phyloP scores from a whole-genome alignment of 2,797 vertebrate genomes.

The Scarus forsteni region DNA sequence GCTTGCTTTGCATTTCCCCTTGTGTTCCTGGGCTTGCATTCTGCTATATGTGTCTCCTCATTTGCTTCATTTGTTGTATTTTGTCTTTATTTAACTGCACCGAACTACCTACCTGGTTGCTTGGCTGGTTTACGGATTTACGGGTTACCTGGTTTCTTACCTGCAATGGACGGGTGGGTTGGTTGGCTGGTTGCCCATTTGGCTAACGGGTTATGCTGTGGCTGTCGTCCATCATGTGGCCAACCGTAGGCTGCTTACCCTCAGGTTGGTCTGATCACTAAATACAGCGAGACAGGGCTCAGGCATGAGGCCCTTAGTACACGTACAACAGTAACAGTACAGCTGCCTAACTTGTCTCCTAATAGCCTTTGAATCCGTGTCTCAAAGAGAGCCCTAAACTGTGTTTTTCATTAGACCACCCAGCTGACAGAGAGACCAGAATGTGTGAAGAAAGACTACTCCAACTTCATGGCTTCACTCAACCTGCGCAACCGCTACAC shows the following conservation, averaged over 20 bases:
- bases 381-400: slow-evolving; percentile 14
- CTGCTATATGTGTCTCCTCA: slow-evolving; percentile 76
- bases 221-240: slow-evolving; percentile 71
- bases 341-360: slow-evolving; percentile 9
- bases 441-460: slow-evolving; percentile 98
- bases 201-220: slow-evolving; percentile 81
- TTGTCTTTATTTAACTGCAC: slow-evolving; percentile 78
- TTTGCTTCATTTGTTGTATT: slow-evolving; percentile 83
- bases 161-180: slow-evolving; percentile 80
- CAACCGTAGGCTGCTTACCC: slow-evolving; percentile 84
- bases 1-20: slow-evolving; percentile 58
- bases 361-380: background rate
- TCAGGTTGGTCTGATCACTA: slow-evolving; percentile 85
- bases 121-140: slow-evolving; percentile 73
- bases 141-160: slow-evolving; percentile 76
- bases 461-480: slow-evolving; percentile 98
- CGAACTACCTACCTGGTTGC: slow-evolving; percentile 74
- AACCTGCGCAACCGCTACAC: slow-evolving; percentile 97
- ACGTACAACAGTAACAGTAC: slow-evolving; percentile 33
- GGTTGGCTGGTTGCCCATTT: slow-evolving; percentile 78
- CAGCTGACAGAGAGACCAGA: slow-evolving; percentile 95
- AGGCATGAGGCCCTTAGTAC: slow-evolving; percentile 43
- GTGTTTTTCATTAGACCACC: slow-evolving; percentile 82
- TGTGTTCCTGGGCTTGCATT: slow-evolving; percentile 57
- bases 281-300: slow-evolving; percentile 51